These are phyloP conservation scores for Beaufortia kweichowensis DNA, from an alignment of 2,113 vertebrate genomes.

Conservation along the genomic window DNA sequence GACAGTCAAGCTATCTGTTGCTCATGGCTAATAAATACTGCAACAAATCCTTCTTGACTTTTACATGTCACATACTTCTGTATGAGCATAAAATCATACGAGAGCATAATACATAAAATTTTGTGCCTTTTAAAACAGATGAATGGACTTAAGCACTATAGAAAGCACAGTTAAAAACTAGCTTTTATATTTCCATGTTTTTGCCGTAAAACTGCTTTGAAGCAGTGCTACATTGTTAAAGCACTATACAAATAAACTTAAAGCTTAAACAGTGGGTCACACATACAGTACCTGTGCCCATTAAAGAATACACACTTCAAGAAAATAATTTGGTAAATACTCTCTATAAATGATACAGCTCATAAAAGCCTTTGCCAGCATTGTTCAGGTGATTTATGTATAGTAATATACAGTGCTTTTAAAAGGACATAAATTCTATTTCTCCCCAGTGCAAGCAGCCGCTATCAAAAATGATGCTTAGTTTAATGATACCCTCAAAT, in stretches of 20 bases:
- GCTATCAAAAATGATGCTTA: constrained; percentile 66
- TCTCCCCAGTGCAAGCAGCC: constrained; percentile 57
- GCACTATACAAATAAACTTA: no score
- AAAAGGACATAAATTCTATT: constrained; percentile 33
- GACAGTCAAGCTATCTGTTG: constrained; percentile 40
- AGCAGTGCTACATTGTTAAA: no score
- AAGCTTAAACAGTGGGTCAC: constrained; percentile 26
- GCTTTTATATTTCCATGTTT: no score
- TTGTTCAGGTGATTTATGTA: constrained; percentile 71
- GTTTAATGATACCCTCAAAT: constrained; percentile 24
- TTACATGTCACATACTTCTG: background rate
- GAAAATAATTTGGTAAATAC: constrained; percentile 74
- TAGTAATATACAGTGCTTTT: constrained; percentile 58
- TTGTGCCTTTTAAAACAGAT: no score
- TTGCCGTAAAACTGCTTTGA: no score
- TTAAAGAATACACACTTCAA: constrained; percentile 69
- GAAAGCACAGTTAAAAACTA: no score
- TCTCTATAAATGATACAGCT: constrained; percentile 68
- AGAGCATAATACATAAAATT: background rate
- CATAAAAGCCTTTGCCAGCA: constrained; percentile 68
- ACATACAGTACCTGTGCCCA: constrained; percentile 58
- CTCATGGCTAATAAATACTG: no score
- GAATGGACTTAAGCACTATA: no score
- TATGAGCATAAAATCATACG: background rate
- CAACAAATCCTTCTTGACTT: constrained; percentile 15